Conservation (phyloP, 2,797 vertebrate genomes). For the Euphonia xanthogaster region DNA sequence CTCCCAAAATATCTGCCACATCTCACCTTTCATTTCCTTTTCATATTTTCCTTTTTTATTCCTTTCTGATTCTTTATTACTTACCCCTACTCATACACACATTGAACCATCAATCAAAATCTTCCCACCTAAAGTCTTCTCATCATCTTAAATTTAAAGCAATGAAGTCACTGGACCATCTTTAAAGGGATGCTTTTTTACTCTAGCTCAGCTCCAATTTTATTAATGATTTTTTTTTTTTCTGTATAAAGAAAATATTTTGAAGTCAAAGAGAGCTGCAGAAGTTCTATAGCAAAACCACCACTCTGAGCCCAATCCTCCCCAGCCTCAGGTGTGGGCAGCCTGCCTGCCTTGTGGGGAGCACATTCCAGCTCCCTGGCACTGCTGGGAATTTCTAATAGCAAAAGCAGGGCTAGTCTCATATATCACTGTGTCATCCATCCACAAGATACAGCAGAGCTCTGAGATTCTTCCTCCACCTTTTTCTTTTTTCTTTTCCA, state of each 20-base stretch:
- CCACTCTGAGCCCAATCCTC: neutral
- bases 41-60: neutral
- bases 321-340: neutral
- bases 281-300: neutral
- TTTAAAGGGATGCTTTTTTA: neutral
- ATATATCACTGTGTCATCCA: conserved; percentile 51
- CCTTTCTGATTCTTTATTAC: neutral
- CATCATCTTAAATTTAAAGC: neutral
- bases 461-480: neutral
- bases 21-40: conserved; percentile 1
- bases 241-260: neutral
- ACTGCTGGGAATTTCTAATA: conserved; percentile 63
- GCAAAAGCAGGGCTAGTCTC: conserved; percentile 57
- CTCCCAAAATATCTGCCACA: neutral
- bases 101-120: neutral
- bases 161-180: neutral
- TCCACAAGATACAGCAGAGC: neutral
- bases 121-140: neutral
- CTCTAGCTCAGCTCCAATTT: neutral
- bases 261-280: neutral
- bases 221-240: neutral
- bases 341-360: neutral
- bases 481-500: neutral
- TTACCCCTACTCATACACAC: neutral
- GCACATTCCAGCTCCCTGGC: neutral